phyloP scores from a whole-genome alignment of 2,113 vertebrate genomes.

The Mystacornis crossleyi region DNA sequence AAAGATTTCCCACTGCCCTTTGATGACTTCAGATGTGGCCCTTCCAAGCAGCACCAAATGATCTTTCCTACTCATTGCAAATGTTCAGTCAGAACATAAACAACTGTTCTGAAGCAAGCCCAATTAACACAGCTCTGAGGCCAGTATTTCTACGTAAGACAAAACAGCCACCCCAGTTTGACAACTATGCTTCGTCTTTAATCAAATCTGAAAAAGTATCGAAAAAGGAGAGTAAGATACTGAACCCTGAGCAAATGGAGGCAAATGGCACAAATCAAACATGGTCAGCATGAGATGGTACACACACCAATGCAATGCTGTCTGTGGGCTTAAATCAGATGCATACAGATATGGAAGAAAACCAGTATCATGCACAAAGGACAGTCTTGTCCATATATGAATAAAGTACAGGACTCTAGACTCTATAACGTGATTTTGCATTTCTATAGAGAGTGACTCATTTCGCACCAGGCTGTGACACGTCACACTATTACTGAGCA shows the following conservation, averaged over 20 bases:
- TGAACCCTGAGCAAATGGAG: not conserved
- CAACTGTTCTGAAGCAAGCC: not conserved
- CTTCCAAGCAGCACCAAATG: not conserved
- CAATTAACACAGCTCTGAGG: not conserved
- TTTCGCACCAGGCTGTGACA: conserved; percentile 72
- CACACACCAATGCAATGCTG: not conserved
- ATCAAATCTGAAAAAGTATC: not conserved
- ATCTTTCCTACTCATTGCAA: not conserved
- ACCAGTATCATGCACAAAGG: conserved; percentile 52
- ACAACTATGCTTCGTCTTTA: not conserved
- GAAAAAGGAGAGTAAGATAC: not conserved
- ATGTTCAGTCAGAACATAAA: not conserved
- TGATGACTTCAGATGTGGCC: not conserved
- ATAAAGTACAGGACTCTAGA: conserved; percentile 40
- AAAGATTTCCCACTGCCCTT: not conserved
- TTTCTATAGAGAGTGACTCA: conserved; percentile 63
- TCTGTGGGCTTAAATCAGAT: not conserved
- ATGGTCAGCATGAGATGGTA: not conserved
- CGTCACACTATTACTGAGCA: not conserved
- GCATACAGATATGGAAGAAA: not conserved
- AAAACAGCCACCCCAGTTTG: not conserved
- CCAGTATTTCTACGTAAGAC: not conserved
- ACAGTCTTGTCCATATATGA: conserved; percentile 56
- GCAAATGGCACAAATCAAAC: not conserved
- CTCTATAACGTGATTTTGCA: conserved; percentile 46